A percentile compares a stretch with the other conserved stretches of the same genome.
Conservation (phyloP, 2,113 vertebrate genomes). For the Bubo blakistoni region DNA sequence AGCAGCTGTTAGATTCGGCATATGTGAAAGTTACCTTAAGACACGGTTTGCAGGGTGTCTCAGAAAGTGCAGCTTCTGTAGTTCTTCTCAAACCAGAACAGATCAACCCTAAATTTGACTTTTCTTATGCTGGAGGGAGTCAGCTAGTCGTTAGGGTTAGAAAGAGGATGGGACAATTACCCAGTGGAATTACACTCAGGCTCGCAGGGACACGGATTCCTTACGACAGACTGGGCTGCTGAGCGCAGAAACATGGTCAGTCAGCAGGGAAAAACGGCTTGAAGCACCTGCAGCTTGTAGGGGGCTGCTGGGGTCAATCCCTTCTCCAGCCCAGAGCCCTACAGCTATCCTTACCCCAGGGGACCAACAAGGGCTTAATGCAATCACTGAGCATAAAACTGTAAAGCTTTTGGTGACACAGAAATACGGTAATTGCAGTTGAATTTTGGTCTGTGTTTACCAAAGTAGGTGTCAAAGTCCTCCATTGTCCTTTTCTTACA, state of each 20-base stretch:
- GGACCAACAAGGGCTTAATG: not conserved
- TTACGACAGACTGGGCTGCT: not conserved
- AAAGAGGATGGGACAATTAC: not conserved
- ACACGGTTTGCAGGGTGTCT: not conserved
- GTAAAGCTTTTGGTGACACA: not conserved
- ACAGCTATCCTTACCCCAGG: not conserved
- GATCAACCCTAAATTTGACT: not conserved
- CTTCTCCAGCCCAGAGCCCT: fast-evolving
- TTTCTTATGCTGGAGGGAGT: not conserved
- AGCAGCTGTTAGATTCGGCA: not conserved
- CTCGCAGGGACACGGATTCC: not conserved
- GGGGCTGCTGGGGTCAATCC: not conserved
- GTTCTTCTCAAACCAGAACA: not conserved
- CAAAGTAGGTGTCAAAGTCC: not conserved
- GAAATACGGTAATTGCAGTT: not conserved
- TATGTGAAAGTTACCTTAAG: not conserved
- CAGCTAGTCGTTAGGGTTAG: not conserved
- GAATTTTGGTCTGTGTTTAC: not conserved
- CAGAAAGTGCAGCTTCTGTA: not conserved
- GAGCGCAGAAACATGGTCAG: not conserved
- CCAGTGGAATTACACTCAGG: not conserved
- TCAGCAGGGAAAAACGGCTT: not conserved
- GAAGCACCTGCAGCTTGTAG: not conserved
- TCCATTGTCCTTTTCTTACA: not conserved
- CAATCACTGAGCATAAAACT: not conserved